phyloP scores from a whole-genome alignment of 2,888 invertebrate species.

The Galerucella pusilla region DNA sequence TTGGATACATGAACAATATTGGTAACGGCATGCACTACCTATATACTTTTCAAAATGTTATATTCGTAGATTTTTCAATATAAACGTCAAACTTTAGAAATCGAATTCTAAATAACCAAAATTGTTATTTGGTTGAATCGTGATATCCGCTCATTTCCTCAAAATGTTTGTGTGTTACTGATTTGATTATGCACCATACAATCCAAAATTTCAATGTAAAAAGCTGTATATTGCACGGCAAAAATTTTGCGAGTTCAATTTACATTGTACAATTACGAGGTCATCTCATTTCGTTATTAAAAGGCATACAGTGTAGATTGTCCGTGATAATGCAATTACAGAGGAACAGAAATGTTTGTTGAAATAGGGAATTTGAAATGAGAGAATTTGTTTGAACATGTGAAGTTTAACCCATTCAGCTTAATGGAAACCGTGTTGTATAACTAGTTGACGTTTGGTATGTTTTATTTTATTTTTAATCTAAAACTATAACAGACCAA shows the following conservation, averaged over 20 bases:
- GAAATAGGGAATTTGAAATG: constrained; percentile 12
- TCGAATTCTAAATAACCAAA: too few species aligned
- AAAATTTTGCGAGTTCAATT: background rate
- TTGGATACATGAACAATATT: too few species aligned
- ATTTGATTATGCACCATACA: too few species aligned
- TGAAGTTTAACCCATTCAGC: background rate
- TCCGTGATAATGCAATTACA: constrained; percentile 16
- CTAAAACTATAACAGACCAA: background rate
- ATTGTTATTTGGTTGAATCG: too few species aligned
- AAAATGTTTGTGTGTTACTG: too few species aligned
- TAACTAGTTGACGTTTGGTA: background rate
- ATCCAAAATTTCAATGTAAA: constrained; percentile 34
- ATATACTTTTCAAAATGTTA: too few species aligned
- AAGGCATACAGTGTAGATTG: constrained; percentile 5
- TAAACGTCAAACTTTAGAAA: too few species aligned
- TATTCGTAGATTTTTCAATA: too few species aligned
- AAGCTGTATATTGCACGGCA: background rate
- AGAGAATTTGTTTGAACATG: constrained; percentile 6
- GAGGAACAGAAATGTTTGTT: constrained; percentile 15
- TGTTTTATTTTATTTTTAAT: background rate
- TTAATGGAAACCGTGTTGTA: constrained; percentile 2
- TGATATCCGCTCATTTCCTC: too few species aligned
- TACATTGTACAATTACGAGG: constrained; percentile 10
- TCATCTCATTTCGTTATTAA: constrained; percentile 12
- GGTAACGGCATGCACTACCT: too few species aligned